Conservation (phyloP, 2,113 vertebrate species). For the Sylvia atricapilla region DNA sequence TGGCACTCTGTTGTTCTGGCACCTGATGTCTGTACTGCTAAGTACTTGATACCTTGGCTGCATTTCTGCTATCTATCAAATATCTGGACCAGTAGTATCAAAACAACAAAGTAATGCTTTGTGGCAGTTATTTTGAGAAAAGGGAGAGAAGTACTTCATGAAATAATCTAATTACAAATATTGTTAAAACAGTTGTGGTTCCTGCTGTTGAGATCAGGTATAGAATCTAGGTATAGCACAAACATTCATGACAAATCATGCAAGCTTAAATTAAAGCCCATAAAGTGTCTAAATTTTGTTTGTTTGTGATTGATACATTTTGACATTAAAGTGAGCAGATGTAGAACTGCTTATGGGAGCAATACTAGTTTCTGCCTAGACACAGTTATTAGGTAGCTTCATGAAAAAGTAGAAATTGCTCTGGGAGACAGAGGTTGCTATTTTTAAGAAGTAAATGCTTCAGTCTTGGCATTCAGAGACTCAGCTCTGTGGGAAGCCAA, state of each 20-base stretch:
- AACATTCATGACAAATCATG: neutral
- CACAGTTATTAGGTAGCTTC: slow-evolving; percentile 8
- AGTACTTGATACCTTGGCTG: slow-evolving; percentile 39
- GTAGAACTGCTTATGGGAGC: neutral
- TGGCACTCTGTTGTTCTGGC: neutral
- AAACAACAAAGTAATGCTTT: slow-evolving; percentile 22
- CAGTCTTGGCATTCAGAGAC: slow-evolving; percentile 11
- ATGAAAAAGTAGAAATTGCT: neutral
- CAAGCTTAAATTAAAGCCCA: neutral
- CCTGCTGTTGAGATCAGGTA: neutral
- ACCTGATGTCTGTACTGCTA: neutral
- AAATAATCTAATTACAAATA: neutral
- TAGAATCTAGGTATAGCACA: neutral
- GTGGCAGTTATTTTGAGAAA: neutral
- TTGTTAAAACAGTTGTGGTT: neutral
- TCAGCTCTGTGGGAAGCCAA: neutral
- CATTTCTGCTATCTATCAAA: neutral
- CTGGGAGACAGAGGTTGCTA: slow-evolving; percentile 2
- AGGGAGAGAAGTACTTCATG: neutral
- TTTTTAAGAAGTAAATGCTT: slow-evolving; percentile 42
- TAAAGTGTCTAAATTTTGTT: neutral
- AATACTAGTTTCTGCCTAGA: neutral
- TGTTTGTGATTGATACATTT: neutral
- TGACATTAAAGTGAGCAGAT: slow-evolving; percentile 7
- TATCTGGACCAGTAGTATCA: neutral